Percentiles rank a stretch among this genome's conserved stretches.
Conservation (phyloP, 2,797 vertebrate species). For the Channallabes apus region DNA sequence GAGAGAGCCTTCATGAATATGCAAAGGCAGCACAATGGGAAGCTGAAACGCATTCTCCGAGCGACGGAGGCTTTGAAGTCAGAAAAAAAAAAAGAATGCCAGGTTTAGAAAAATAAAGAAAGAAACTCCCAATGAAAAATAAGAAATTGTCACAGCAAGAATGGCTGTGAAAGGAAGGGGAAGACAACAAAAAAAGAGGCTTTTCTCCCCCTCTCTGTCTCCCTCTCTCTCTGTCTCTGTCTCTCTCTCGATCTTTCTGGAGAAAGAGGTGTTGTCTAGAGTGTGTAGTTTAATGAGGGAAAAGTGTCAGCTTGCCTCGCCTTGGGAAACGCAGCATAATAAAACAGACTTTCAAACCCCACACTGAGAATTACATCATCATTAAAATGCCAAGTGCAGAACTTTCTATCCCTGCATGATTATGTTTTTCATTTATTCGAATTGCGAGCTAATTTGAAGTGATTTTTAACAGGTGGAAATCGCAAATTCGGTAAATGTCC, state of each 20-base stretch:
- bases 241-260: neutral
- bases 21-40: constrained; percentile 64
- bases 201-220: neutral
- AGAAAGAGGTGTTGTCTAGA: constrained; percentile 46
- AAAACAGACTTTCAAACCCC: constrained; percentile 25
- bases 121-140: constrained; percentile 62
- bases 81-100: constrained; percentile 53
- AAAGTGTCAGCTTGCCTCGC: constrained; percentile 28
- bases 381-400: neutral
- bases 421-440: neutral
- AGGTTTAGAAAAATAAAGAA: constrained; percentile 44
- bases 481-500: neutral
- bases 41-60: constrained; percentile 56
- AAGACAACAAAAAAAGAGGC: constrained; percentile 25
- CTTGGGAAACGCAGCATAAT: constrained; percentile 38
- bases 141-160: constrained; percentile 70
- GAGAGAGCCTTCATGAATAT: constrained; percentile 58
- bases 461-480: constrained; percentile 5
- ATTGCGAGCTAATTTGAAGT: neutral
- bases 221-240: neutral
- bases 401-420: constrained; percentile 5
- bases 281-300: constrained; percentile 28
- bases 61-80: constrained; percentile 71
- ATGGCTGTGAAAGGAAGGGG: constrained; percentile 39
- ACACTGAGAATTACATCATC: constrained; percentile 35